phyloP scores from a whole-genome alignment of 1,140 invertebrate genomes.

The Drosophila serrata region DNA sequence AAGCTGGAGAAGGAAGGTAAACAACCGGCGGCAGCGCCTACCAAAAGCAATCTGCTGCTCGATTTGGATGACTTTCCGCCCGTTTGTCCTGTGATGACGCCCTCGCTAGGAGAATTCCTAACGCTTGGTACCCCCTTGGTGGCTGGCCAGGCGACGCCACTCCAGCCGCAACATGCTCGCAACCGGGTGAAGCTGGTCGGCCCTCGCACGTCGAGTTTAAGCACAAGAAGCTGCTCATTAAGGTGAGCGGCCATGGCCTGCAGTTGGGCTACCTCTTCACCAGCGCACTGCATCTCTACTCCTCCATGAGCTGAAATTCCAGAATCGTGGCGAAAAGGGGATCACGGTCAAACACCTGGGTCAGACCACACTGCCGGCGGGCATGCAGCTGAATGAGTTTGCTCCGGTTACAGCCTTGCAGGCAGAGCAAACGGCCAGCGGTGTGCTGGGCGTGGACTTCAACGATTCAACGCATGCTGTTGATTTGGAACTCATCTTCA shows the following conservation, averaged over 20 bases:
- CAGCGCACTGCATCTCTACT: slow-evolving; percentile 94
- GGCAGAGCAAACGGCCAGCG: slow-evolving; percentile 87
- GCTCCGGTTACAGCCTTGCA: slow-evolving; percentile 88
- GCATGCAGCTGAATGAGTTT: slow-evolving; percentile 94
- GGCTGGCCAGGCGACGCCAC: slow-evolving; percentile 22
- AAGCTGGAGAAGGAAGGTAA: slow-evolving; percentile 23
- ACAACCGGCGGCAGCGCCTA: slow-evolving; percentile 33
- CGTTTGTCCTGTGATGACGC: slow-evolving; percentile 91
- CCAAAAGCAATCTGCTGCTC: slow-evolving; percentile 90
- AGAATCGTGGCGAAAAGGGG: slow-evolving; percentile 90
- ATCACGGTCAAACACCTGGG: slow-evolving; percentile 91
- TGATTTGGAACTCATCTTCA: slow-evolving; percentile 91
- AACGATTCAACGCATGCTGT: slow-evolving; percentile 96
- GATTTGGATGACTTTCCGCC: slow-evolving; percentile 89
- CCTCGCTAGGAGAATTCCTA: slow-evolving; percentile 92
- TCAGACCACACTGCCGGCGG: slow-evolving; percentile 87
- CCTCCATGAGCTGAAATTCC: slow-evolving; percentile 92
- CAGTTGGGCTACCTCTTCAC: slow-evolving; percentile 91
- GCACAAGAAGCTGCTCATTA: slow-evolving; percentile 91
- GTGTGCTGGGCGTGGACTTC: slow-evolving; percentile 95
- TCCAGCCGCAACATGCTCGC: slow-evolving; percentile 62
- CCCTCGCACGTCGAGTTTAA: slow-evolving; percentile 89
- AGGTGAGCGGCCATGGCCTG: slow-evolving; percentile 91
- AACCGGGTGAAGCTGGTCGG: slow-evolving; percentile 87
- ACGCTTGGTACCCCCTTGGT: slow-evolving; percentile 87